Base-by-base conservation (phyloP, 2,888 invertebrate genomes). In the Mimas tiliae region DNA sequence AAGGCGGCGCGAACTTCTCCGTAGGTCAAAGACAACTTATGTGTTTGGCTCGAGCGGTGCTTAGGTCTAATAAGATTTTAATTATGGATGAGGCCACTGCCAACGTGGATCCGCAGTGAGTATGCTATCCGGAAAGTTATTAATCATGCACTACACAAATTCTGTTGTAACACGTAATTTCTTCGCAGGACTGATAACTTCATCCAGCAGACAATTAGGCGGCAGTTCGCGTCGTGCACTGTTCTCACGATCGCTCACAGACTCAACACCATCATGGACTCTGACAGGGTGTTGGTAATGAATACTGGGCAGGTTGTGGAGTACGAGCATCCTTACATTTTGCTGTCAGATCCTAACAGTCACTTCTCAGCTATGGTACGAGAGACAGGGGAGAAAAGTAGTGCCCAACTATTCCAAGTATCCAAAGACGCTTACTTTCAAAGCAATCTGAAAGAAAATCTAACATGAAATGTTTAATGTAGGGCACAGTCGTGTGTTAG, bases 71-170 rank as follows among this genome's bases (percentile, higher is more conserved):
- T 86, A 96, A 95, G 79, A 95, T 98, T 76, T 91, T 98, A 12
- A 96, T 98, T 76, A 94, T 98, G 91, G 98, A 98, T 82, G 98
- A 98, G 91, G 98, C 98, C 6, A 98, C 98, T 0, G 98, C 98
- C 3, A 98, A 98, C 83, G 98, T 98, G 3, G 98, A 98, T 90
- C 97, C 97, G 47, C 96, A 97, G 94, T 94, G 72, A 84, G 91
- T 87, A 63, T 64, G 19, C 50, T 51, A 51, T 34, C n/a, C 7
- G 11, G 19, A 34, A 34, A n/a, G 33, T 34, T 63, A 63, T 51
- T 34, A 48, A 63, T 48, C 33, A 34, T 65, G 34, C 55, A 62
- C 42, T 65, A 38, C 50, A 67, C 51, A n/a, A 9, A n/a, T 27
- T 27, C 27, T 27, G 27, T 50, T 38, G 8, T 53, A 62, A 6